These are phyloP conservation scores for Danio choprae DNA, from an alignment of 2,797 vertebrate species.

Conservation along the genomic window DNA sequence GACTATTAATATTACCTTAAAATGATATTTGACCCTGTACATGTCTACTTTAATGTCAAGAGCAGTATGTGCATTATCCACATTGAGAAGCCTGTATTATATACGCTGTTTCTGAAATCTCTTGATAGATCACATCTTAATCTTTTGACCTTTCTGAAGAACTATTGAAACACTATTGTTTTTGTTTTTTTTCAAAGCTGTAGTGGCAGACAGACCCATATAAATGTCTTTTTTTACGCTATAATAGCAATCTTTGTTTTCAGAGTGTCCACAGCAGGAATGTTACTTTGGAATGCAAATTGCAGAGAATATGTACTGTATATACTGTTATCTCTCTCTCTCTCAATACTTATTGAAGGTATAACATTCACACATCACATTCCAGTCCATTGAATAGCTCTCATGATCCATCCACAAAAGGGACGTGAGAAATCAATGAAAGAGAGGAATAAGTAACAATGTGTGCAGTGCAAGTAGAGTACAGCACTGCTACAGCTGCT, in stretches of 20 bases:
- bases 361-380: conserved; percentile 44
- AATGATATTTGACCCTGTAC: background rate
- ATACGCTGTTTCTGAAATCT: background rate
- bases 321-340: background rate
- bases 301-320: background rate
- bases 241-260: too few species aligned
- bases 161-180: background rate
- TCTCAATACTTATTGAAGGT: conserved; percentile 18
- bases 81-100: background rate
- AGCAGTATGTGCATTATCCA: background rate
- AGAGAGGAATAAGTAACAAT: background rate
- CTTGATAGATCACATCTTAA: background rate
- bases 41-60: background rate
- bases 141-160: background rate
- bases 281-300: background rate
- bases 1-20: background rate
- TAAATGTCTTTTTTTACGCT: too few species aligned
- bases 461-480: conserved; percentile 14
- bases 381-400: conserved; percentile 50
- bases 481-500: conserved; percentile 33
- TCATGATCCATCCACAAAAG: conserved; percentile 24
- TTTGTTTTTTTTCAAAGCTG: background rate
- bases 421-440: conserved; percentile 1
- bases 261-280: background rate
- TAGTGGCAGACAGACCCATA: background rate